Conservation (phyloP, 2,113 vertebrate species). For the Mohoua ochrocephala region DNA sequence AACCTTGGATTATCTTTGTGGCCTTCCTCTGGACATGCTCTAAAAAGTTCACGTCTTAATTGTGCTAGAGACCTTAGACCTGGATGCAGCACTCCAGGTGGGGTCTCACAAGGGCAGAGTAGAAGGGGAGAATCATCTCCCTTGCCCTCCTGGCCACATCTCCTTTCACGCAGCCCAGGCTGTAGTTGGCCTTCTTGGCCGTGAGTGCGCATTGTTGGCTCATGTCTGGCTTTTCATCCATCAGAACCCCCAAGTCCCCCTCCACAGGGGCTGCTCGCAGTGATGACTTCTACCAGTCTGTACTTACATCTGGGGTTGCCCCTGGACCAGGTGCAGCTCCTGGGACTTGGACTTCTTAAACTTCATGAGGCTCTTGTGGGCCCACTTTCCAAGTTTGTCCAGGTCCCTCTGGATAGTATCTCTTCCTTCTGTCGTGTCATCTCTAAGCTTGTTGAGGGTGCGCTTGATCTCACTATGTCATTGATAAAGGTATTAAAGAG, state of each 20-base stretch:
- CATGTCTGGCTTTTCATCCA: not conserved
- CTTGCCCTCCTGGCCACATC: accelerated
- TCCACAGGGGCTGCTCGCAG: not conserved
- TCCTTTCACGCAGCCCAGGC: not conserved
- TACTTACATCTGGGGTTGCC: accelerated
- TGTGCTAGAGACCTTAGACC: not conserved
- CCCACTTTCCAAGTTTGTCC: not conserved
- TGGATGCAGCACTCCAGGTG: not conserved
- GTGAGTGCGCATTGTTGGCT: not conserved
- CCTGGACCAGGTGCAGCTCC: not conserved
- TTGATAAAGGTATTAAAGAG: not conserved
- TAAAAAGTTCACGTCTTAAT: not conserved
- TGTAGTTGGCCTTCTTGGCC: not conserved
- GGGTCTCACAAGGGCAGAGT: not conserved
- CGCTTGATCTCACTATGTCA: not conserved
- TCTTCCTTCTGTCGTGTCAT: not conserved
- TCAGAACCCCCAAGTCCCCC: not conserved
- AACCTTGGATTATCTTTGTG: not conserved
- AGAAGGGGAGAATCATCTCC: not conserved
- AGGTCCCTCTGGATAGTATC: not conserved
- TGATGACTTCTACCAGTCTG: not conserved
- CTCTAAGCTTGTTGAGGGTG: not conserved
- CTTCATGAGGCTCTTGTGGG: not conserved
- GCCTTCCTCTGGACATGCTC: not conserved
- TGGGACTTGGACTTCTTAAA: not conserved